Evolutionary conservation across 2,113 vertebrate species (phyloP), one percentile per base, ranked within the genome.

Genomic region (Osmerus mordax): DNA sequence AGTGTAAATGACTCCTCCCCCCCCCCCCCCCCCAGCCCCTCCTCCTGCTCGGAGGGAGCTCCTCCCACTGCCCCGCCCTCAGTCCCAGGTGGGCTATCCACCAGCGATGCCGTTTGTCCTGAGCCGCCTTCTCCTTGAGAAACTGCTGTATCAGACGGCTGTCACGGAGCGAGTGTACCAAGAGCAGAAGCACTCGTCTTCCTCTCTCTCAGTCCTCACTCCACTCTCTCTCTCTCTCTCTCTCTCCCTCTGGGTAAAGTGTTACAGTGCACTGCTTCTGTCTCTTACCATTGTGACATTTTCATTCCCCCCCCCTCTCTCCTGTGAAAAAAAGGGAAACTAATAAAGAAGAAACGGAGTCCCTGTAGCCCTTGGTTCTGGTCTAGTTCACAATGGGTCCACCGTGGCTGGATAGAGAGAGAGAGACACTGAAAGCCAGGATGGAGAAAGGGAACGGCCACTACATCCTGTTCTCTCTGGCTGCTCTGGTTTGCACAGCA

Each of bases 81-180:
- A 6, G 70, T 81, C 75, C 75, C 78, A 53, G n/a, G 59, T 75
- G 74, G 72, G 72, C 53, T 72, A 21, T 73, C 56, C 28, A 54
- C 62, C 69, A 60, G 74, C 72, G 63, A 74, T 76, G 65, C 77
- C 13, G 65, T 78, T 79, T 79, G 85, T 84, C 87, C 89, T 90
- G 86, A 82, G 78, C 75, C 78, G 85, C 83, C 75, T 79, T 88
- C 78, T 87, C 88, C 87, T 90, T 87, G 87, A 86, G 78, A 91
- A 89, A 90, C 64, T 80, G 89, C 87, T 86, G 85, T 65, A 78
- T 89, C 87, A 89, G 84, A 77, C 75, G 52, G 76, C 69, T 47
- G 47, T 74, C 83, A 83, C 78, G 74, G 2, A 81, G 75, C 80
- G 41, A 47, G 41, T 11, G 41, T 2, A 28, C 25, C 25, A 28